These are phyloP conservation scores for Empidonax traillii DNA, from an alignment of 2,113 vertebrate species.

Conservation along the genomic window DNA sequence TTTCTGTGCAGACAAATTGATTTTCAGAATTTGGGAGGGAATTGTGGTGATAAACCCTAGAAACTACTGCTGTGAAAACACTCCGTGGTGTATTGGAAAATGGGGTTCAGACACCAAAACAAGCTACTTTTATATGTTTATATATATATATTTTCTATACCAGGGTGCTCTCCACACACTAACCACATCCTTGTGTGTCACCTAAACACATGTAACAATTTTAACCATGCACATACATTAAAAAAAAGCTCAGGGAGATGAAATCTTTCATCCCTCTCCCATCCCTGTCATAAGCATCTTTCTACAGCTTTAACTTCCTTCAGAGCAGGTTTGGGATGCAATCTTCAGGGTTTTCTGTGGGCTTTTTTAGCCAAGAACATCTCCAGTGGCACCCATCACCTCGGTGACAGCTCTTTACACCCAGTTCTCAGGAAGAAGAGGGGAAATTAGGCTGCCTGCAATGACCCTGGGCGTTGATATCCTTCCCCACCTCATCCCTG, in stretches of 20 bases:
- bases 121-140: background rate
- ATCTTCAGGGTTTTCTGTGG: background rate
- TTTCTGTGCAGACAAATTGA: background rate
- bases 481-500: background rate
- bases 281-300: background rate
- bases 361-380: fast-evolving
- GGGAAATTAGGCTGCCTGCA: background rate
- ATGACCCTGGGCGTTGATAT: background rate
- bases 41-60: background rate
- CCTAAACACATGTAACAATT: background rate
- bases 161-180: background rate
- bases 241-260: background rate
- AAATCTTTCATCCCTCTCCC: background rate
- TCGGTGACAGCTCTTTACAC: background rate
- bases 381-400: background rate
- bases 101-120: background rate
- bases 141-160: no score
- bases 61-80: background rate
- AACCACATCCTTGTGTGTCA: background rate
- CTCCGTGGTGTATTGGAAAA: background rate
- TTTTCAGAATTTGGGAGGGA: background rate
- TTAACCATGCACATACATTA: background rate
- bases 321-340: background rate
- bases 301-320: background rate
- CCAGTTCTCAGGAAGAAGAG: background rate